Base-by-base conservation (phyloP, 2,888 invertebrate genomes). In the Drosophila colorata region DNA sequence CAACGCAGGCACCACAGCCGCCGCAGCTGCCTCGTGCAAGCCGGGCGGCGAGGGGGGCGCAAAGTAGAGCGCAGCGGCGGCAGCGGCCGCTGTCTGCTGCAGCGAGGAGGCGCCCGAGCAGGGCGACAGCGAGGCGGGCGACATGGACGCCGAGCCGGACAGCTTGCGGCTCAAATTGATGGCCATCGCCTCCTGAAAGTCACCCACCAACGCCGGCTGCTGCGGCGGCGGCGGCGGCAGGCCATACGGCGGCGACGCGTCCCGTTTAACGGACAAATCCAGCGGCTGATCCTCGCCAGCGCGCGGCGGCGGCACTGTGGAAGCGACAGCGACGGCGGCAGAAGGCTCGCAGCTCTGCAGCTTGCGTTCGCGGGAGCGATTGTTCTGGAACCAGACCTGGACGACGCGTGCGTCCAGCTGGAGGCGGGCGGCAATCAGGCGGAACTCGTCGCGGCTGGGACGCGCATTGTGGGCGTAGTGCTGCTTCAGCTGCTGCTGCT, bases 321-420 rank as follows among this genome's bases (percentile, higher is more conserved):
- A n/a, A 66, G 52, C 31, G 49, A 69, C 2, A 90, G 31, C 88
- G 25, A 28, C 47, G 44, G 53, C 14, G n/a, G 41, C 11, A 7
- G 58, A 11, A 8, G 51, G 5, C 5, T 56, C 63, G 7, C 56
- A 89, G 47, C 76, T 93, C 37, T 93, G 94, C 92, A 94, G 92
- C 79, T 97, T 94, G 47, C 98, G 94, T 89, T 97, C 97, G 55
- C 98, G 94, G 0, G 98, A 98, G 74, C 98, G 94, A 75, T 97
- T 97, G 92, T 98, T 98, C 93, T 98, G 98, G 91, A 98, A 98
- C 98, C 98, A 98, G 6, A 98, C 98, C 93, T 98, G 96, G 4
- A 97, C 96, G 1, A 97, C 97, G 61, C 97, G 93, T 41, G 96
- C 95, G 59, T 95, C 96, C 82, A 96, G 95, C 55, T 95, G 95